Percentiles rank a stretch among this genome's conserved stretches.
phyloP scores from a whole-genome alignment of 1,140 invertebrate genomes.

The Maniola jurtina region DNA sequence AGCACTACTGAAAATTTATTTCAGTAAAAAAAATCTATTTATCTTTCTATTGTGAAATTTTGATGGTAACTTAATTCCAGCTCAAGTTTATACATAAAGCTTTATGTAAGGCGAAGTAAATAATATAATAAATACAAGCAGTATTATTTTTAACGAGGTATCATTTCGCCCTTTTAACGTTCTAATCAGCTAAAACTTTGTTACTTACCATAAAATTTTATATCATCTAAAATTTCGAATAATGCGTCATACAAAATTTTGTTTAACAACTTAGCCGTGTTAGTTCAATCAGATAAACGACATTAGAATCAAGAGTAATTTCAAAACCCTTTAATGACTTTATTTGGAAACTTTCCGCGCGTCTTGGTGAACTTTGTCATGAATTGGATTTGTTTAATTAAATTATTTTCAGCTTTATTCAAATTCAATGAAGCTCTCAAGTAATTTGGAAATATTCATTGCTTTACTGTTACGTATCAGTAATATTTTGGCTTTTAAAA shows the following conservation, averaged over 20 bases:
- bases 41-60: no score
- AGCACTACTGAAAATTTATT: no score
- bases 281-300: conserved; percentile 18
- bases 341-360: conserved; percentile 8
- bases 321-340: conserved; percentile 12
- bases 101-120: no score
- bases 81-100: no score
- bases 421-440: conserved; percentile 10
- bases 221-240: no score
- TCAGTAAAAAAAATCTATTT: no score
- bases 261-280: conserved; percentile 4
- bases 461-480: not conserved
- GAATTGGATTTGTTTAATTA: conserved; percentile 5
- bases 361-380: conserved; percentile 10
- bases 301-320: conserved; percentile 18
- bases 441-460: conserved; percentile 1
- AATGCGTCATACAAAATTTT: not conserved
- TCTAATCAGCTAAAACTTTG: not conserved
- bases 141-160: not conserved
- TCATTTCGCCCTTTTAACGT: not conserved
- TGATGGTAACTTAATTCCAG: no score
- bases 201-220: not conserved
- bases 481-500: no score
- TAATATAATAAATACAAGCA: no score
- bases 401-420: conserved; percentile 12